These are phyloP conservation scores for Athetis lepigone DNA, from an alignment of 2,888 invertebrate genomes.

Conservation along the genomic window DNA sequence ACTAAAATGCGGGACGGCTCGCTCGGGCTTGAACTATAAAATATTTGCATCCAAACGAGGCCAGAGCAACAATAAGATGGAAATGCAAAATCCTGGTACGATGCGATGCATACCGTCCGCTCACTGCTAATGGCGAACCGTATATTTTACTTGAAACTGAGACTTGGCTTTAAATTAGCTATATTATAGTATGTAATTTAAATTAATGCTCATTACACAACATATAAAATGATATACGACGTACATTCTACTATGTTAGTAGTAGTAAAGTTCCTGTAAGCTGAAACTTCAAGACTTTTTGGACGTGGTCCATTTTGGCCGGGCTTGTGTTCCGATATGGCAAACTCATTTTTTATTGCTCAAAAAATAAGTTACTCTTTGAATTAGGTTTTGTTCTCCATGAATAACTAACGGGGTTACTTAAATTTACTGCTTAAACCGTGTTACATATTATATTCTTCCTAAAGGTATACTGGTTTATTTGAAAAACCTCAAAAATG, in stretches of 20 bases:
- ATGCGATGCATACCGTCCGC: slow-evolving; percentile 78
- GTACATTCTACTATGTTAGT: slow-evolving; percentile 34
- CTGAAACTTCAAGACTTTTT: slow-evolving; percentile 52
- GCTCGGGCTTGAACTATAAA: slow-evolving; percentile 83
- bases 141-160: slow-evolving; percentile 66
- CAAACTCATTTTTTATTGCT: slow-evolving; percentile 54
- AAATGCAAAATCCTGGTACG: slow-evolving; percentile 80
- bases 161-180: slow-evolving; percentile 65
- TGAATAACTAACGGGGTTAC: slow-evolving; percentile 39
- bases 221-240: slow-evolving; percentile 41
- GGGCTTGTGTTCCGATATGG: slow-evolving; percentile 48
- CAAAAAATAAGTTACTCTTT: slow-evolving; percentile 44
- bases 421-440: slow-evolving; percentile 8
- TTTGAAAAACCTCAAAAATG: no score
- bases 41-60: slow-evolving; percentile 88
- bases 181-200: slow-evolving; percentile 55
- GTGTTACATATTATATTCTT: not conserved
- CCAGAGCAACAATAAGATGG: slow-evolving; percentile 84
- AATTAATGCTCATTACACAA: slow-evolving; percentile 55
- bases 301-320: slow-evolving; percentile 61
- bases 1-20: slow-evolving; percentile 80
- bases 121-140: slow-evolving; percentile 69
- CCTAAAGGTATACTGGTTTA: no score
- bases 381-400: slow-evolving; percentile 33
- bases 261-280: slow-evolving; percentile 41